phyloP scores from a whole-genome alignment of 2,797 vertebrate species.

The Neomorphus geoffroyi region DNA sequence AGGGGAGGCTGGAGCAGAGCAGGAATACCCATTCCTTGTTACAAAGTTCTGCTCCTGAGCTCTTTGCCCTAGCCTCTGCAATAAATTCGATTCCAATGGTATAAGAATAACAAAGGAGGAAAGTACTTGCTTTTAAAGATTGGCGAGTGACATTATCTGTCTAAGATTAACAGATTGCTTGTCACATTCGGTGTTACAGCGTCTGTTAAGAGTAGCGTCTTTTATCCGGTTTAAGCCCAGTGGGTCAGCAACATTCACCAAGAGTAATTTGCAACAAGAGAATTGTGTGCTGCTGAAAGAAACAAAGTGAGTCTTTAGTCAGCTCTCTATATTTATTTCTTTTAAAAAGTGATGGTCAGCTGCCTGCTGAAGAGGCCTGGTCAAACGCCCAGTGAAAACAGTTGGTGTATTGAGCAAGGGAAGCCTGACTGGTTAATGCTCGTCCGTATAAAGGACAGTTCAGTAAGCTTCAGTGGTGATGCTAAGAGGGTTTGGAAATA shows the following conservation, averaged over 20 bases:
- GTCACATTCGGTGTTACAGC: background rate
- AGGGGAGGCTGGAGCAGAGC: background rate
- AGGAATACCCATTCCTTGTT: background rate
- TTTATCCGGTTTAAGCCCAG: background rate
- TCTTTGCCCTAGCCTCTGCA: background rate
- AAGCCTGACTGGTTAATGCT: background rate
- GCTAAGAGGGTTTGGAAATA: background rate
- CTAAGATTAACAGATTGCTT: background rate
- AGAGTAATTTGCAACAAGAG: background rate
- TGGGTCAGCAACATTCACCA: background rate
- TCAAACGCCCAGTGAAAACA: background rate
- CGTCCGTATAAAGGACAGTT: background rate
- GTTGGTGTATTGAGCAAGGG: background rate
- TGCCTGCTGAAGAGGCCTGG: background rate
- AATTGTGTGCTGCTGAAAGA: background rate
- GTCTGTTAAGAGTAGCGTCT: rapidly evolving
- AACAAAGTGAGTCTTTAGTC: background rate
- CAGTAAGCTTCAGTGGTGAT: background rate
- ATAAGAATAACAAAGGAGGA: background rate
- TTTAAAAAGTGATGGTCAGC: background rate
- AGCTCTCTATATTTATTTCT: background rate
- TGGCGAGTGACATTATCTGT: background rate
- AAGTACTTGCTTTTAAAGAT: background rate
- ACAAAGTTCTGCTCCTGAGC: background rate
- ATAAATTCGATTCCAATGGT: background rate